Evolutionary conservation across 2,797 vertebrate genomes (phyloP), one percentile per base, ranked within the genome.

Genomic region (Enteromius anoplus): DNA sequence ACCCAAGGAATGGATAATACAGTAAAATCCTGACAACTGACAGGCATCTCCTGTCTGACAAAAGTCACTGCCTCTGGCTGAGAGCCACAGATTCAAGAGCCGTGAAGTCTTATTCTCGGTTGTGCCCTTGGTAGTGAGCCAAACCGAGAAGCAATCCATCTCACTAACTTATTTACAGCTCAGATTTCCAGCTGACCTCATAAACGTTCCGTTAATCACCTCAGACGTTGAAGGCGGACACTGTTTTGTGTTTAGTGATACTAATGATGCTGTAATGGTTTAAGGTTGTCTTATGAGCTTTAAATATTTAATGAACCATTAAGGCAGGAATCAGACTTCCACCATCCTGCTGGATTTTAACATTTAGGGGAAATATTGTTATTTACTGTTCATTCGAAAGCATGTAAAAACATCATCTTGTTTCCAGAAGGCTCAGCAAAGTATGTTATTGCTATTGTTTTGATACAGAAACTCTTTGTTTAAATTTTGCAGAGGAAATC

Each of bases 151-250:
- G 17, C 15, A 32, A 60, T 71, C 6, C 37, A 45, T 70, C 34
- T 12, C 34, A 14, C 15, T 45, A 15, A 70, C 23, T 70, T 71
- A 42, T 58, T 80, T 51, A 78, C 21, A 37, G 29, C 45, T 78
- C 45, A 78, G 47, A 51, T 19, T 19, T 37, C 47, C 40, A 72
- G 8, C 68, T 72, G 79, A 64, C 55, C 55, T 51, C 79, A 64
- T 34, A 64, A 81, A 64, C 23, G 29, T 26, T 47, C 55, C 3
- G 2, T 49, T 73, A 72, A 64, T 72, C 9, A 81, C n/a, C 42
- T 47, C 42, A 7, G 2, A 37, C 4, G 55, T 64, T 64, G 26
- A 62, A 23, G 21, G 3, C 29, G 3, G 21, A 17, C 9, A 29
- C 7, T 49, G 4, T n/a, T 26, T 29, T 76, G 4, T 40, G 29